These are phyloP conservation scores for Sinelater perroti DNA, from an alignment of 2,888 invertebrate genomes.

Conservation along the genomic window DNA sequence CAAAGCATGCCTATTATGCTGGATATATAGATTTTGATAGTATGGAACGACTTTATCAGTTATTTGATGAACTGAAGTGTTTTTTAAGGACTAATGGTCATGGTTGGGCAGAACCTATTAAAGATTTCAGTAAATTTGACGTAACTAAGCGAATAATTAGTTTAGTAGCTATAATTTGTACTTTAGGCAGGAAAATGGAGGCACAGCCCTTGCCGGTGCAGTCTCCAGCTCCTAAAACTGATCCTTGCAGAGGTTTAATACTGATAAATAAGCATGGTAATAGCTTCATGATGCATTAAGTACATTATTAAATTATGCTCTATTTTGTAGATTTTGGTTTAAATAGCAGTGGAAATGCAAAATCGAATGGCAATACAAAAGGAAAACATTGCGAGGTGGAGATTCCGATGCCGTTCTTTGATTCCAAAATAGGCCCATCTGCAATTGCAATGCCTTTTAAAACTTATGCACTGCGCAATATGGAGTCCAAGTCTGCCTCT, in stretches of 20 bases:
- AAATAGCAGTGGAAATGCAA: too few species aligned
- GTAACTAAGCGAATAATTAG: too few species aligned
- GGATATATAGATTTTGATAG: slow-evolving; percentile 67
- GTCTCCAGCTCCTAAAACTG: slow-evolving; percentile 12
- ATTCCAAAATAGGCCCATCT: slow-evolving; percentile 63
- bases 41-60: slow-evolving; percentile 64
- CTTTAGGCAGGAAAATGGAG: slow-evolving; percentile 11
- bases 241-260: slow-evolving; percentile 45
- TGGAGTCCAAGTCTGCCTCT: slow-evolving; percentile 59
- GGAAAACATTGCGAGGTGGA: slow-evolving; percentile 37
- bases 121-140: neutral
- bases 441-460: slow-evolving; percentile 72
- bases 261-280: slow-evolving; percentile 29
- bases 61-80: slow-evolving; percentile 67
- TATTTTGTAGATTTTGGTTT: too few species aligned
- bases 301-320: too few species aligned
- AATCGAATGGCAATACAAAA: too few species aligned
- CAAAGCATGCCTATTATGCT: slow-evolving; percentile 70
- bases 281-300: too few species aligned
- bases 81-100: slow-evolving; percentile 68
- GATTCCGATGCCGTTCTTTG: slow-evolving; percentile 68
- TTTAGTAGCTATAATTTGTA: neutral
- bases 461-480: slow-evolving; percentile 62
- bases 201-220: slow-evolving; percentile 12
- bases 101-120: slow-evolving; percentile 63